A percentile compares a stretch with the other conserved stretches of the same genome.
These are phyloP conservation scores for Dinocampus coccinellae DNA, from an alignment of 2,888 invertebrate genomes.

Conservation along the genomic window DNA sequence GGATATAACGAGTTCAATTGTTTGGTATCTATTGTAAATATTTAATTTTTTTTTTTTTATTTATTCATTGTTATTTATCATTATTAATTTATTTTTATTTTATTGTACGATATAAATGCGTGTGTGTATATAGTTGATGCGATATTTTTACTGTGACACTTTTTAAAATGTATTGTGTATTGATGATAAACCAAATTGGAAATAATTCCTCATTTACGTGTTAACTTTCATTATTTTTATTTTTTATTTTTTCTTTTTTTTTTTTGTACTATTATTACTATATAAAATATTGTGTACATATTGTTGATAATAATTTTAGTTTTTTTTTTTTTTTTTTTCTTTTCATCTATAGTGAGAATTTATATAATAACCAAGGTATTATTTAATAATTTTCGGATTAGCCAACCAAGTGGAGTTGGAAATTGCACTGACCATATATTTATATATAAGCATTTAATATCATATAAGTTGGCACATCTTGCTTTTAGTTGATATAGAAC, in stretches of 20 bases:
- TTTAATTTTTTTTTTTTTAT: conserved; percentile 6
- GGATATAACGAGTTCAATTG: conserved; percentile 14
- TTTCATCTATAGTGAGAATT: too few relatives aligned
- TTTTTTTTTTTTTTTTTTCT: too few relatives aligned
- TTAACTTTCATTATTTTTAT: neutral
- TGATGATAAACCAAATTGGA: neutral
- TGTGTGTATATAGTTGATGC: neutral
- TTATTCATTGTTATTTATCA: conserved; percentile 12
- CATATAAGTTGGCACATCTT: conserved; percentile 3
- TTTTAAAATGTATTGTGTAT: neutral
- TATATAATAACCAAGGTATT: conserved; percentile 13
- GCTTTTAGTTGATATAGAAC: conserved; percentile 22
- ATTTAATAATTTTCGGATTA: conserved; percentile 44
- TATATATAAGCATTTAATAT: too few relatives aligned
- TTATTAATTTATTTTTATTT: conserved; percentile 4
- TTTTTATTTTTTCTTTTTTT: too few relatives aligned
- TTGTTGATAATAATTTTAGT: too few relatives aligned
- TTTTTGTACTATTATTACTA: too few relatives aligned
- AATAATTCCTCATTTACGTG: neutral
- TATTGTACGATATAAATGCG: neutral
- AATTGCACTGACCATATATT: conserved; percentile 9
- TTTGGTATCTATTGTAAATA: conserved; percentile 10
- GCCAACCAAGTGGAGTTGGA: neutral
- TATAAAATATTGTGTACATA: too few relatives aligned
- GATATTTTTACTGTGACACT: neutral